These are phyloP conservation scores for Sphenopsis melanotis DNA, from an alignment of 2,797 vertebrate genomes.

Conservation along the genomic window DNA sequence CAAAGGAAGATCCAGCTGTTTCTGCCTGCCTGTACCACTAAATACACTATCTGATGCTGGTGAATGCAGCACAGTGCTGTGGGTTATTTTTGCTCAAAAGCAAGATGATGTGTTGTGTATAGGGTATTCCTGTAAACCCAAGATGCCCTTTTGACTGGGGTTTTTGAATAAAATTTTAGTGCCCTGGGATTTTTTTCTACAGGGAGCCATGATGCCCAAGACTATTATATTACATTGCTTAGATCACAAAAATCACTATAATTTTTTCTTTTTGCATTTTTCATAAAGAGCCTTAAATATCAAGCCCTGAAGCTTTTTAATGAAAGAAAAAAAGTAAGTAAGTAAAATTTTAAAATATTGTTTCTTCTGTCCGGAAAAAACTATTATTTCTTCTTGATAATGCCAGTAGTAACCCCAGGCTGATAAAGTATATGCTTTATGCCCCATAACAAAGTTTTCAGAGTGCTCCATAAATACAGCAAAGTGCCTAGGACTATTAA, in stretches of 20 bases:
- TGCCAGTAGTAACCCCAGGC: not conserved
- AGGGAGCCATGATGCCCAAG: not conserved
- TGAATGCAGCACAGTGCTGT: not conserved
- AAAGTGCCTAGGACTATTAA: not conserved
- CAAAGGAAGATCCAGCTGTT: not conserved
- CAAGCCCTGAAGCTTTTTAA: not conserved
- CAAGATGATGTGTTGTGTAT: not conserved
- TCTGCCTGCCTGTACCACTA: not conserved
- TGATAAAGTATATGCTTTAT: not conserved
- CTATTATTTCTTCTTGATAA: not conserved
- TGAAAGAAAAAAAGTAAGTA: not conserved
- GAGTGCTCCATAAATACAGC: not conserved
- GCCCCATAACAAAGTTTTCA: not conserved
- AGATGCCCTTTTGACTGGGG: not conserved
- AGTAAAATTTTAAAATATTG: not conserved
- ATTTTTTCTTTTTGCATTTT: not conserved
- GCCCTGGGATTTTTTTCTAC: not conserved
- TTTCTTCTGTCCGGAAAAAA: not conserved
- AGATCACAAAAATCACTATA: not conserved
- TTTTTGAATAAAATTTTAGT: not conserved
- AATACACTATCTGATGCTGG: not conserved
- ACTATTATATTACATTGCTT: not conserved
- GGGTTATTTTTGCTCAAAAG: not conserved
- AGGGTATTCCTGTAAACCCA: not conserved
- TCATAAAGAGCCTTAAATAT: not conserved